phyloP scores from a whole-genome alignment of 2,797 vertebrate genomes.

The Antrozous pallidus region DNA sequence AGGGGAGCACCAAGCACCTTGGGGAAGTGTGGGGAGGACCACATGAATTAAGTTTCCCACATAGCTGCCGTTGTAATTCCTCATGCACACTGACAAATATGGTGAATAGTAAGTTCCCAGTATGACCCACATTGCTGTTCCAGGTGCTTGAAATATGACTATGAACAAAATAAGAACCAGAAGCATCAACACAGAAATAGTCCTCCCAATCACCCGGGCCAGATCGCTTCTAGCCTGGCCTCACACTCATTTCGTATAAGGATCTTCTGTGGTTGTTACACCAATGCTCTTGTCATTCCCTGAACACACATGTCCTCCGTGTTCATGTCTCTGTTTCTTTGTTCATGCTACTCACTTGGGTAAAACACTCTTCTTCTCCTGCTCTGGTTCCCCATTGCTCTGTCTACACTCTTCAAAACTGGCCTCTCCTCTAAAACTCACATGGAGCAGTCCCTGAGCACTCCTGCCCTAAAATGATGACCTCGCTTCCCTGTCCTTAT shows the following conservation, averaged over 20 bases:
- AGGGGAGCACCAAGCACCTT: neutral
- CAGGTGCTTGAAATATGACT: neutral
- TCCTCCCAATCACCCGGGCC: neutral
- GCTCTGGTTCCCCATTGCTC: neutral
- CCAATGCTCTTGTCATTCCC: neutral
- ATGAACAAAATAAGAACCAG: constrained; percentile 16
- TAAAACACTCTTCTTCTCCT: neutral
- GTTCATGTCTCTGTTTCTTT: neutral
- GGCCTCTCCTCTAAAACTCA: neutral
- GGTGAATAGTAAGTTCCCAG: neutral
- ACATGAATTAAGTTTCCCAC: neutral
- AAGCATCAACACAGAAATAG: neutral
- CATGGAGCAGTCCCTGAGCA: neutral
- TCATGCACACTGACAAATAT: neutral
- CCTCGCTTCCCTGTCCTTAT: neutral
- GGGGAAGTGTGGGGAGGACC: neutral
- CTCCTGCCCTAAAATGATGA: neutral
- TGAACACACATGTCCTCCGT: neutral
- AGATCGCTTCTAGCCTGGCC: neutral
- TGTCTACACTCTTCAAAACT: neutral
- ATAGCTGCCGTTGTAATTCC: neutral
- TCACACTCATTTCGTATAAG: neutral
- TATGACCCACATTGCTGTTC: neutral
- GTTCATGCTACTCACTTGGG: neutral
- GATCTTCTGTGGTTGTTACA: neutral